Conservation (phyloP, 53 echinoderm and acorn worm genomes). For the Echinometra lucunter region DNA sequence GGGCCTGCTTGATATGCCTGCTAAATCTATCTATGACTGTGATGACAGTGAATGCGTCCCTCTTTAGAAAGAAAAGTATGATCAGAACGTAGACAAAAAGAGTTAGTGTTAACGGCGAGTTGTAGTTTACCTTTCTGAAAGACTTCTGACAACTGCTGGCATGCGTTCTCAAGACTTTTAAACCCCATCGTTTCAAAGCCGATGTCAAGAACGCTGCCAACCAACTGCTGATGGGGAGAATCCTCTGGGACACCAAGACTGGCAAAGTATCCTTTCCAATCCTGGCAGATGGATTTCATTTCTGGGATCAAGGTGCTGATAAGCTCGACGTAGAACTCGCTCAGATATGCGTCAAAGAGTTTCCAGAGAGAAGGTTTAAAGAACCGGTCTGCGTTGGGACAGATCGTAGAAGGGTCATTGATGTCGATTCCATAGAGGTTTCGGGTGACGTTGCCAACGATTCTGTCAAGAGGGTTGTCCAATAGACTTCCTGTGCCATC, state of each 20-base stretch:
- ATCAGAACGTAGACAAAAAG: too few relatives aligned
- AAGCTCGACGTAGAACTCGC: not conserved
- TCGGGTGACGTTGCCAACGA: not conserved
- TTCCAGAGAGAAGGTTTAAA: not conserved
- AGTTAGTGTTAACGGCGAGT: too few relatives aligned
- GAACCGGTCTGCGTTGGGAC: not conserved
- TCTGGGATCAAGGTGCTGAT: not conserved
- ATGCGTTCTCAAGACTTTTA: too few relatives aligned
- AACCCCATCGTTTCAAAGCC: not conserved
- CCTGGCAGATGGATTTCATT: not conserved
- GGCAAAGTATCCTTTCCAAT: not conserved
- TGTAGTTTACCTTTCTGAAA: too few relatives aligned
- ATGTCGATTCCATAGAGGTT: not conserved
- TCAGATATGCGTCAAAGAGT: not conserved
- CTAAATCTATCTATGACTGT: too few relatives aligned
- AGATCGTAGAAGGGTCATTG: not conserved
- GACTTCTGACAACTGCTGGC: too few relatives aligned
- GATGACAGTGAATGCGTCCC: too few relatives aligned
- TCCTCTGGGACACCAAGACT: not conserved
- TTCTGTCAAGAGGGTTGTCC: not conserved
- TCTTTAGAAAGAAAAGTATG: too few relatives aligned
- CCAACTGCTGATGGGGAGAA: not conserved
- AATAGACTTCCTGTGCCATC: not conserved
- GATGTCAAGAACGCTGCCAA: not conserved
- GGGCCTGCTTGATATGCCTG: too few relatives aligned